Evolutionary conservation across 2,797 vertebrate species (phyloP), one percentile per base, ranked within the genome.

Genomic region (Sebastes kiyomatsui): DNA sequence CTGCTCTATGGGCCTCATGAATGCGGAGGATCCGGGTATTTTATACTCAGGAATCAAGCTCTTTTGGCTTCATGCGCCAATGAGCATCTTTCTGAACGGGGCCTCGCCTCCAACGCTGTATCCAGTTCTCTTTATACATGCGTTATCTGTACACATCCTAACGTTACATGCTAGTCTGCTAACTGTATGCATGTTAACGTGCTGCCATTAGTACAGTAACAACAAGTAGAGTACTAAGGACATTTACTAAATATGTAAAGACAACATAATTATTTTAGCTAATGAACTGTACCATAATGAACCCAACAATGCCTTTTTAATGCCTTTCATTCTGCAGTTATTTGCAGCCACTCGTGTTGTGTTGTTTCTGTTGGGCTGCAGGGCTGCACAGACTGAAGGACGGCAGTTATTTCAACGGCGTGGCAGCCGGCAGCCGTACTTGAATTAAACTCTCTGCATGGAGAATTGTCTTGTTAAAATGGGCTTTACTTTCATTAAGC

Each of bases 401-500:
- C 13, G 3, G n/a, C 32, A 28, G 46, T 35, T 70, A 30, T 42
- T 77, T 67, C 28, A 38, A 27, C 74, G 28, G 27, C 16, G 52
- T 61, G 25, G 12, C n/a, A 69, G 56, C 8, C 60, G 28, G 72
- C 54, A 14, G 56, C 49, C 33, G n/a, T 73, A 77, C 71, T 84
- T 73, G 67, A 80, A 80, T 84, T 82, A 78, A 76, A 77, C 61
- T 35, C 10, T 3, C 6, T 68, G 74, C 79, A 79, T 90, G 72
- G 75, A 84, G 65, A 86, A 90, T 90, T 79, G 77, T 68, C 79
- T 82, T 77, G 79, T 86, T 82, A 79, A 88, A 88, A 84, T 56
- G 46, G 64, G 70, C 75, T 87, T 88, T 81, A 71, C 82, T 71
- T 46, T 87, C 80, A 88, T 87, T 81, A 80, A 60, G 76, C 70